Percentiles rank a stretch among this genome's conserved stretches.
phyloP scores from a whole-genome alignment of 2,113 vertebrate genomes.

The Probosciger aterrimus region DNA sequence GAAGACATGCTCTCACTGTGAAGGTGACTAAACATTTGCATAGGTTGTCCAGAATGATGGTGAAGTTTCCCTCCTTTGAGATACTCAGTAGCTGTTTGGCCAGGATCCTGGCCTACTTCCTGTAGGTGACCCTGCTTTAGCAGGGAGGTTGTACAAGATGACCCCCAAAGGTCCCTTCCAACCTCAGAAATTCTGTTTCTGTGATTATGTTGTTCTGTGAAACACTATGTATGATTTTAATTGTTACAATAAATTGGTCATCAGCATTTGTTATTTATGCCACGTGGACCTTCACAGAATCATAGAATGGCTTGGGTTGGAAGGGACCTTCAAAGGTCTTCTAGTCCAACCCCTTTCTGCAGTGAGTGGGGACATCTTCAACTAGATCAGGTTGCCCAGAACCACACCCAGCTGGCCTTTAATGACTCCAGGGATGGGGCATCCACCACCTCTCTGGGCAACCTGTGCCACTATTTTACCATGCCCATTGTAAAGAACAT shows the following conservation, averaged over 20 bases:
- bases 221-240: not conserved
- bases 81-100: not conserved
- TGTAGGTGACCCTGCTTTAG: not conserved
- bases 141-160: not conserved
- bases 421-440: not conserved
- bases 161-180: not conserved
- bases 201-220: not conserved
- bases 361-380: not conserved
- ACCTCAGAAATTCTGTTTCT: not conserved
- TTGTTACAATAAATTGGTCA: not conserved
- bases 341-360: not conserved
- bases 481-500: not conserved
- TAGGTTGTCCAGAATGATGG: not conserved
- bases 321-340: not conserved
- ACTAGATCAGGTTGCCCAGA: not conserved
- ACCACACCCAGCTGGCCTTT: not conserved
- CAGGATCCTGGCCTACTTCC: not conserved
- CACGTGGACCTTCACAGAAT: not conserved
- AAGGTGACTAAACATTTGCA: not conserved
- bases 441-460: not conserved
- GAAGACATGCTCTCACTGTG: not conserved
- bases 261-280: not conserved
- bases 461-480: not conserved
- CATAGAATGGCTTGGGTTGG: not conserved
- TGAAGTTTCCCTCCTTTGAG: not conserved